Conservation (phyloP, 2,888 invertebrate species). For the Dastarcus helophoroides region DNA sequence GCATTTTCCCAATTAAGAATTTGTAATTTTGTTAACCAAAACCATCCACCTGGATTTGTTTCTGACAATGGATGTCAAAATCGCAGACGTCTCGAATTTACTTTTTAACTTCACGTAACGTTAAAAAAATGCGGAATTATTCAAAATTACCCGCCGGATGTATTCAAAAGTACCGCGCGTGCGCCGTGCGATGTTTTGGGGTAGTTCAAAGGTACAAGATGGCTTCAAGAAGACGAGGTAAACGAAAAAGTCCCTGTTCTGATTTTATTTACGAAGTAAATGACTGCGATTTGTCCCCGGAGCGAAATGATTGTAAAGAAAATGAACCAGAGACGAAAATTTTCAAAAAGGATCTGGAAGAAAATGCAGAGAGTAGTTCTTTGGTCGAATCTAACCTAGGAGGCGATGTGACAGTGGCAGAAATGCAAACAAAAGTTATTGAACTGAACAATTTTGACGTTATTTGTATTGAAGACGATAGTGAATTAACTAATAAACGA, state of each 20-base stretch:
- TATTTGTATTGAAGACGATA: constrained; percentile 2
- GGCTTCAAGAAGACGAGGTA: constrained; percentile 3
- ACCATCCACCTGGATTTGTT: too few relatives aligned
- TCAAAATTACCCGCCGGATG: too few relatives aligned
- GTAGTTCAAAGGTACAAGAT: too few relatives aligned
- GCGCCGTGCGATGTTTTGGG: too few relatives aligned
- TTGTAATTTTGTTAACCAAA: too few relatives aligned
- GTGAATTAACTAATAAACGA: constrained; percentile 1
- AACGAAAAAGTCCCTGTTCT: constrained; percentile 10
- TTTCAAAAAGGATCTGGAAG: constrained; percentile 2
- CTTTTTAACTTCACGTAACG: too few relatives aligned
- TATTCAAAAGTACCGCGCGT: too few relatives aligned
- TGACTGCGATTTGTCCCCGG: constrained; percentile 7
- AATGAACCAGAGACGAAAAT: constrained; percentile 2
- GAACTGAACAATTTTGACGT: background rate
- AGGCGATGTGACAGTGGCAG: background rate
- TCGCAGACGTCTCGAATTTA: too few relatives aligned
- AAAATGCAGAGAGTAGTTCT: background rate
- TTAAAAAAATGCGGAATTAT: too few relatives aligned
- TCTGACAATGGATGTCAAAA: too few relatives aligned
- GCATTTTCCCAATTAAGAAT: constrained; percentile 24
- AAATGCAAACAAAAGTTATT: too few relatives aligned
- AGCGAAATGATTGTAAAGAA: constrained; percentile 2
- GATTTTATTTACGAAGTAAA: constrained; percentile 10
- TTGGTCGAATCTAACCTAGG: background rate